These are phyloP conservation scores for Chionodraco myersi DNA, from an alignment of 2,113 vertebrate species.

Conservation along the genomic window DNA sequence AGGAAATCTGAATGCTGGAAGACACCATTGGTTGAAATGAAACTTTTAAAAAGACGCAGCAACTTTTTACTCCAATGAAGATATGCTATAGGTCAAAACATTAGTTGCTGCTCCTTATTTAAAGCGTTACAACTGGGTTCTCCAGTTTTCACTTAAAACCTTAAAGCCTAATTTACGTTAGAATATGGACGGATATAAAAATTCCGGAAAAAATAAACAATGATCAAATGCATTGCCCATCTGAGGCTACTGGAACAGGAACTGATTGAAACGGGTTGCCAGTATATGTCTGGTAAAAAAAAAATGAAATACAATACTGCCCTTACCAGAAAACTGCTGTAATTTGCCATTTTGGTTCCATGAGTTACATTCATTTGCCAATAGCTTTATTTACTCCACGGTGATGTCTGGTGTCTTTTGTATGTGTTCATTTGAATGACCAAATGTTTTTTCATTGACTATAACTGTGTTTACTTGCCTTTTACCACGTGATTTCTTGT, in stretches of 20 bases:
- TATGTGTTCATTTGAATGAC: constrained; percentile 58
- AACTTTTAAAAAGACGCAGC: constrained; percentile 18
- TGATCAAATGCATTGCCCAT: not conserved
- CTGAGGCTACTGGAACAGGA: constrained; percentile 26
- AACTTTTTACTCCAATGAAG: constrained; percentile 1
- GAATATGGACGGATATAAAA: not conserved
- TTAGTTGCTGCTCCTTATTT: constrained; percentile 3
- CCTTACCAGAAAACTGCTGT: constrained; percentile 18
- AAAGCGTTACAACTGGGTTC: not conserved
- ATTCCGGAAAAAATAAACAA: not conserved
- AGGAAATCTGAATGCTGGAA: not conserved
- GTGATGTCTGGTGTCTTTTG: constrained; percentile 51
- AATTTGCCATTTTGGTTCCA: constrained; percentile 28
- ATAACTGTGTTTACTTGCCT: constrained; percentile 31
- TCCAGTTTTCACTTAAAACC: constrained; percentile 7
- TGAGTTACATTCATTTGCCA: constrained; percentile 38
- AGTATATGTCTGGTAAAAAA: constrained; percentile 18
- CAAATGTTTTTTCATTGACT: constrained; percentile 53
- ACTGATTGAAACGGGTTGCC: constrained; percentile 16
- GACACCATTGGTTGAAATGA: not conserved
- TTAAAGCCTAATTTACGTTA: not conserved
- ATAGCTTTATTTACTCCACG: constrained; percentile 40
- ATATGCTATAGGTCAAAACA: constrained; percentile 1
- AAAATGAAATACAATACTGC: constrained; percentile 5
- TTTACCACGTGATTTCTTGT: constrained; percentile 34